Base-by-base conservation (phyloP, 2,113 vertebrate genomes). In the Pterophyllum scalare region DNA sequence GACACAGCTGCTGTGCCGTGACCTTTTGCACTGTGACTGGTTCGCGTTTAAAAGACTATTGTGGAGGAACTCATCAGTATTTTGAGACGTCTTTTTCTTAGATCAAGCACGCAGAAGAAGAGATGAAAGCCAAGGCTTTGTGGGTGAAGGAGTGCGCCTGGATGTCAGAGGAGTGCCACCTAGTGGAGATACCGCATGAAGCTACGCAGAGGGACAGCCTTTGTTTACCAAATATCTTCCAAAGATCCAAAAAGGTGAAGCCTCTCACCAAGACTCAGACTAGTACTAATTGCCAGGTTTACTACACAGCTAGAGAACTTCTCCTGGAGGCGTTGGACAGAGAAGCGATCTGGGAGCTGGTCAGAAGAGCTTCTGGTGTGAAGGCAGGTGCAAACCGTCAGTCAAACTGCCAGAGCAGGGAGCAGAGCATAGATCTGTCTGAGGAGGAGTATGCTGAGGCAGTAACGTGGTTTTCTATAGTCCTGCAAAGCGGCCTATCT, bases 111-210 rank as follows among this genome's bases (percentile, higher is more conserved):
- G 5, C 46, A 54, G 24, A 54, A 19, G 11, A 74, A 10, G 20
- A 72, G 40, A 94, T 95, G 95, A 94, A 93, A 85, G 86, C 88
- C n/a, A 85, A 87, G 19, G 80, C 91, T 75, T 75, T 94, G 57
- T 84, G 88, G 2, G 86, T 93, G 65, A 82, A 38, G 76, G 91
- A 93, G 88, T 91, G 92, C 10, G 38, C 75, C 62, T 96, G 95
- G 94, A 79, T 81, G 24, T 82, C 88, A 58, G 92, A 94, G 77
- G 94, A 95, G 84, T 93, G 90, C 90, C 94, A 85, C 22, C 87
- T 80, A 28, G 80, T 84, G 74, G 88, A 88, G 0, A 72, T 85
- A 28, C 79, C 74, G 75, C 77, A 64, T 1, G 62, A 31, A 70
- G 87, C 80, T 38, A 9, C 74, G 15, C 84, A 83, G 78, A 84